phyloP scores from a whole-genome alignment of 2,888 invertebrate genomes.

The Lypha dubia region DNA sequence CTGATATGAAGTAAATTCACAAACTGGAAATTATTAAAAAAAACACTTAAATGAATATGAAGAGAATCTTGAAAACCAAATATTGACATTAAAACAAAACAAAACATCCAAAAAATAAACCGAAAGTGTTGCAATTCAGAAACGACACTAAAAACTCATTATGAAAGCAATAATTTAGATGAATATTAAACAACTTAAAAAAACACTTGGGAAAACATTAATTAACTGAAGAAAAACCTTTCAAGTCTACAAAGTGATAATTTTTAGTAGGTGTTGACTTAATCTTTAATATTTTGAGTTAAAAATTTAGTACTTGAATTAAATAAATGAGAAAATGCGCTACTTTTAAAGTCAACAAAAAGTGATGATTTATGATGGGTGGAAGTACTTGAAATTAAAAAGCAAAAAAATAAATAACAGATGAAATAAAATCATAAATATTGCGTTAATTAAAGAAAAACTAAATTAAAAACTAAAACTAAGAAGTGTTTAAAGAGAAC shows the following conservation, averaged over 20 bases:
- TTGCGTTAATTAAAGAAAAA: conserved; percentile 43
- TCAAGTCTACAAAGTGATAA: conserved; percentile 27
- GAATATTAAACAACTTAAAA: conserved; percentile 38
- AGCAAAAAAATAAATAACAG: background rate
- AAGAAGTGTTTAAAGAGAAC: background rate
- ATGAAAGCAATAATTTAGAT: conserved; percentile 55
- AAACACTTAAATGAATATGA: conserved; percentile 46
- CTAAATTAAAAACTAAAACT: too few relatives aligned
- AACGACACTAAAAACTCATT: conserved; percentile 66
- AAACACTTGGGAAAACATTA: conserved; percentile 56
- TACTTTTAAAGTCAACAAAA: conserved; percentile 49
- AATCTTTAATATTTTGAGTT: conserved; percentile 56
- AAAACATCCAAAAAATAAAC: conserved; percentile 34
- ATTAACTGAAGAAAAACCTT: conserved; percentile 44
- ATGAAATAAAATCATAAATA: conserved; percentile 41
- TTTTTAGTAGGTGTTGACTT: conserved; percentile 68
- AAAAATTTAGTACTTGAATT: conserved; percentile 55
- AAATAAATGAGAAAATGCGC: conserved; percentile 33
- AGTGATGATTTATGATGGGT: conserved; percentile 67
- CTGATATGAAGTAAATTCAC: too few relatives aligned
- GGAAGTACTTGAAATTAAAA: conserved; percentile 58
- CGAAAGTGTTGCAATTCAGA: conserved; percentile 27
- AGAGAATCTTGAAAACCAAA: conserved; percentile 52
- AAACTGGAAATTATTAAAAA: background rate
- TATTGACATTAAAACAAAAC: conserved; percentile 38